Evolutionary conservation across 2,888 invertebrate species (phyloP).

Genomic region (Portevinia maculata): DNA sequence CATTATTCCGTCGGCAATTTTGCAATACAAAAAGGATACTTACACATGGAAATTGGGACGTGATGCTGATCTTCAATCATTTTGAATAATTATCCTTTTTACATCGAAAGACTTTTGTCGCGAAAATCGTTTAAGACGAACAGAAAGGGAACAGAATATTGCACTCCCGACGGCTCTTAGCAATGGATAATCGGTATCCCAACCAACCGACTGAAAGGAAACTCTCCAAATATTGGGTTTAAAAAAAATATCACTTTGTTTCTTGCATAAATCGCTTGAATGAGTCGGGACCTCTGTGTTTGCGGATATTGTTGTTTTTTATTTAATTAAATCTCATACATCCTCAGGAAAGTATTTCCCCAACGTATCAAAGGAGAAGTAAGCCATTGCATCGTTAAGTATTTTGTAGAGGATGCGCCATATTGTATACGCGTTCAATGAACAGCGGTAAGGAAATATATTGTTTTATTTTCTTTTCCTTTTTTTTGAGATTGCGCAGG

Average conservation of each 20-base stretch:
- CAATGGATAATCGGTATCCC: constrained; percentile 63
- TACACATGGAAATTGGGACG: constrained; percentile 81
- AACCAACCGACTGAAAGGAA: constrained; percentile 69
- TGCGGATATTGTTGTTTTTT: constrained; percentile 29
- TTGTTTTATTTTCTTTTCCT: background rate
- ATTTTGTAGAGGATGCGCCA: constrained; percentile 52
- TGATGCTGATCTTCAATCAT: constrained; percentile 82
- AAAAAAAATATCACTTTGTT: constrained; percentile 62
- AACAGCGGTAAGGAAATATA: background rate
- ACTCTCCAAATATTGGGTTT: constrained; percentile 67
- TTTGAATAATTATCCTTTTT: constrained; percentile 15
- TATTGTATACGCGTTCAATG: constrained; percentile 39
- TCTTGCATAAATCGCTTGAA: constrained; percentile 63
- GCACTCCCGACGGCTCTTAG: constrained; percentile 81
- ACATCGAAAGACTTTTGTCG: background rate
- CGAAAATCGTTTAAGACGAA: background rate
- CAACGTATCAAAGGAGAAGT: constrained; percentile 60
- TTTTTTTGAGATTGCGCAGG: constrained; percentile 63
- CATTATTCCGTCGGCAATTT: constrained; percentile 59
- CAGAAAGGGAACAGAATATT: background rate
- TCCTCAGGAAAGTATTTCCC: constrained; percentile 35
- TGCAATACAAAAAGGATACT: constrained; percentile 76
- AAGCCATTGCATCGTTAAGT: constrained; percentile 62
- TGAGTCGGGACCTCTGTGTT: constrained; percentile 51
- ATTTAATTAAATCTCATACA: constrained; percentile 15